These are phyloP conservation scores for Acronicta alni DNA, from an alignment of 2,888 invertebrate genomes.

Conservation along the genomic window DNA sequence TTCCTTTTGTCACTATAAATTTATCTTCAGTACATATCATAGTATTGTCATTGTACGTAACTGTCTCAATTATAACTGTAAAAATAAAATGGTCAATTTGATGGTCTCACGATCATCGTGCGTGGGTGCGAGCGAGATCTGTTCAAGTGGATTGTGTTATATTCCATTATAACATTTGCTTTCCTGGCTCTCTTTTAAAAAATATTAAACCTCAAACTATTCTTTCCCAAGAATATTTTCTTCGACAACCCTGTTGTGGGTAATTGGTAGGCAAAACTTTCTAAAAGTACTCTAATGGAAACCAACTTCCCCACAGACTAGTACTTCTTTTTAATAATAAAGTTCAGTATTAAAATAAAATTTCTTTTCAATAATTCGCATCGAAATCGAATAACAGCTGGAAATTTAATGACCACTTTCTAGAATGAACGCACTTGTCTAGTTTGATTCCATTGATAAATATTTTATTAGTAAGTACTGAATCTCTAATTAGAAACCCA, in stretches of 20 bases:
- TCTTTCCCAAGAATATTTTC: not conserved
- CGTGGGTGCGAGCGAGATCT: constrained; percentile 50
- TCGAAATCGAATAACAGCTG: constrained; percentile 10
- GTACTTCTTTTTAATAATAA: constrained; percentile 34
- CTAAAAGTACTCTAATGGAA: constrained; percentile 15
- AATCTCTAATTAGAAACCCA: constrained; percentile 48
- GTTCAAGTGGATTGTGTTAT: constrained; percentile 37
- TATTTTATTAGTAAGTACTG: constrained; percentile 25
- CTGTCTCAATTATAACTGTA: constrained; percentile 53
- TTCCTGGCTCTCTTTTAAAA: constrained; percentile 4
- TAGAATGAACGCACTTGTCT: constrained; percentile 8
- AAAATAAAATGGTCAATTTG: constrained; percentile 56
- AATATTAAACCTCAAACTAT: constrained; percentile 2
- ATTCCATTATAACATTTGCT: constrained; percentile 14
- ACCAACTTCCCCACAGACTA: constrained; percentile 26
- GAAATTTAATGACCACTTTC: constrained; percentile 7
- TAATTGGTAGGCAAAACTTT: constrained; percentile 31
- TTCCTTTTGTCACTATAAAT: constrained; percentile 37
- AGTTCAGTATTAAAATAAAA: not conserved
- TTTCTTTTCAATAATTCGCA: constrained; percentile 26
- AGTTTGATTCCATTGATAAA: constrained; percentile 22
- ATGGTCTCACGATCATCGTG: constrained; percentile 49
- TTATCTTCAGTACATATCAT: constrained; percentile 28
- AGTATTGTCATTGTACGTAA: constrained; percentile 47
- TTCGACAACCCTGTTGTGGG: not conserved